Conservation (phyloP, 1,140 invertebrate genomes). For the Halyomorpha halys region DNA sequence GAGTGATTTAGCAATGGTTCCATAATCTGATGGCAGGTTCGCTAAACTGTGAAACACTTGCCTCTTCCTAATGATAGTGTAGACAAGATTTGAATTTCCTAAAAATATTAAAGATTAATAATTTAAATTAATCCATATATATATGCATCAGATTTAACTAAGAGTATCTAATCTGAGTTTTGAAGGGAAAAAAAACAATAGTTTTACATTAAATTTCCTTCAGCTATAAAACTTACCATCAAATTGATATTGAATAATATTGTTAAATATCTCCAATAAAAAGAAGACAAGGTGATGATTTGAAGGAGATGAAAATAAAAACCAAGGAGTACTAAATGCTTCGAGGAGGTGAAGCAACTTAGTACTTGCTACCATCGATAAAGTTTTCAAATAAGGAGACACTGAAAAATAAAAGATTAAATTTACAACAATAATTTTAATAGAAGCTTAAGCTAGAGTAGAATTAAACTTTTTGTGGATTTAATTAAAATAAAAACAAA, state of each 20-base stretch:
- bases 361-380: slow-evolving; percentile 97
- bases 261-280: slow-evolving; percentile 97
- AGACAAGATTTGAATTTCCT: slow-evolving; percentile 96
- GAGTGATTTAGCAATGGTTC: slow-evolving; percentile 74
- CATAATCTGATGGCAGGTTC: slow-evolving; percentile 87
- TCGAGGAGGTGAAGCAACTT: slow-evolving; percentile 95
- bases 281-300: slow-evolving; percentile 99
- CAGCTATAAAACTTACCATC: slow-evolving; percentile 59
- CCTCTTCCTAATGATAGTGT: slow-evolving; percentile 96
- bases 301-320: slow-evolving; percentile 88
- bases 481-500: too few relatives aligned
- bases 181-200: too few relatives aligned
- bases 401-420: slow-evolving; percentile 48
- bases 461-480: too few relatives aligned
- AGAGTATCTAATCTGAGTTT: too few relatives aligned
- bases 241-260: slow-evolving; percentile 99
- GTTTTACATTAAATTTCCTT: too few relatives aligned
- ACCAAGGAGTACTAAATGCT: slow-evolving; percentile 98
- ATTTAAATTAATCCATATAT: background rate
- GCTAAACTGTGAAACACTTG: slow-evolving; percentile 94
- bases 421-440: too few relatives aligned
- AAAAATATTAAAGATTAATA: slow-evolving; percentile 24
- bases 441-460: too few relatives aligned
- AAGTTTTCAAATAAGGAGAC: slow-evolving; percentile 95
- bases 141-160: background rate